Evolutionary conservation across 2,888 invertebrate species (phyloP), one percentile per base, ranked within the genome.

Genomic region (Chironomus tentans): DNA sequence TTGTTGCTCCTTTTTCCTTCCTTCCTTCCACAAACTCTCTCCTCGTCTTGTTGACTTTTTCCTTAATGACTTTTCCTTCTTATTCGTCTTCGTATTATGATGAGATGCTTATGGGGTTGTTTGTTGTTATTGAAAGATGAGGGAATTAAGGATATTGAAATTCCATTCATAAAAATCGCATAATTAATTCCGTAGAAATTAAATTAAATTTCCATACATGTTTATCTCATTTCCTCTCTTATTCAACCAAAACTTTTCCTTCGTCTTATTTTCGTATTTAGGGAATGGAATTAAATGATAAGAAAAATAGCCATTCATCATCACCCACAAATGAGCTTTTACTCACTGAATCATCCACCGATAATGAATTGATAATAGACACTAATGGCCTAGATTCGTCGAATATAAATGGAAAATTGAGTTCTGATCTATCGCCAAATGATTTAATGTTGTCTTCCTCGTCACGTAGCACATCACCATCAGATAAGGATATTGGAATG

Each of bases 381-480:
- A 74, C 74, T 74, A 74, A 74, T 74, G 74, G 74, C n/a, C 74
- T 68, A n/a, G 74, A 74, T 74, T 18, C 15, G 18, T 28, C 24
- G 28, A 62, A 68, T n/a, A 74, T 74, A 50, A 76, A 76, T 69
- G 68, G 69, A 69, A 76, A 76, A 18, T 18, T 74, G 74, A 74
- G 74, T 68, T 46, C 74, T 5, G 74, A 74, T 74, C 68, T 74
- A 28, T 74, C 74, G 48, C 74, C 74, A 15, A 65, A 74, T 62
- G 74, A 74, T 62, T 68, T 74, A 65, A 74, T 74, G 74, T 15
- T 74, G 74, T 74, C 74, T 74, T 74, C 65, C 48, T 65, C 56
- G 18, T 83, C 84, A 77, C 81, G 84, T 73, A 83, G 81, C 79
- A 84, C 83, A 77, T 82, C 84, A 2, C 83, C 84, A 21, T 80